Base-by-base conservation (phyloP, 2,113 vertebrate species). In the Nettapus auritus region DNA sequence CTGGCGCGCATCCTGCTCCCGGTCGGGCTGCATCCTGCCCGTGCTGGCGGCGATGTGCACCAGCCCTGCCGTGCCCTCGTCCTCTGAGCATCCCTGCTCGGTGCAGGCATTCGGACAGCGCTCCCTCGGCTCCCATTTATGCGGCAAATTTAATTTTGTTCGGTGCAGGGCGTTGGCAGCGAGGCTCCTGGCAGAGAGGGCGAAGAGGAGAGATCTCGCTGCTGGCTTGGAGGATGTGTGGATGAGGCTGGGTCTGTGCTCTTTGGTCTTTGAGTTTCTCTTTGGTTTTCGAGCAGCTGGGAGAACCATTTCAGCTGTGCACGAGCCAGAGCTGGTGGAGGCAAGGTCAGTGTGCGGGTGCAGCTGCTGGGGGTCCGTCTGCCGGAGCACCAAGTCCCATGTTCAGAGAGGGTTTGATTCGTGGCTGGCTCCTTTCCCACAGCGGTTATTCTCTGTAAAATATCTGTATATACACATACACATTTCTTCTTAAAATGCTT, bases 21-120 rank as follows among this genome's bases (percentile, higher is more conserved):
- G 20, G 11, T 63, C n/a, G 40, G 29, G 29, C 8, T 5, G 9
- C 3, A 31, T 52, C 57, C n/a, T 28, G 50, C 48, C 6, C 10
- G 1, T 0, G 7, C 33, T 46, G 56, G 14, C 34, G 36, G 44
- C 0, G 1, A 2, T 5, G 60, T 23, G 4, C 31, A 38, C 59
- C 13, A 4, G 9, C 6, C 13, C n/a, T 5, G 40, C 9, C 6
- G 5, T 48, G 55, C 10, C 3, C 21, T 5, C 9, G 33, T 53
- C 48, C 34, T 46, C 50, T 22, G 22, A 11, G 18, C 28, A 13
- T 36, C 50, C 57, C 22, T 42, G 11, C 13, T 40, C 8, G 40
- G 42, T 14, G 22, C 13, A 8, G 52, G 40, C 40, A n/a, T 46
- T 10, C 23, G 16, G 48, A 29, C 25, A 63, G 34, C 2, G 16